phyloP scores from a whole-genome alignment of 2,113 vertebrate genomes.

The Hippocampus zosterae region DNA sequence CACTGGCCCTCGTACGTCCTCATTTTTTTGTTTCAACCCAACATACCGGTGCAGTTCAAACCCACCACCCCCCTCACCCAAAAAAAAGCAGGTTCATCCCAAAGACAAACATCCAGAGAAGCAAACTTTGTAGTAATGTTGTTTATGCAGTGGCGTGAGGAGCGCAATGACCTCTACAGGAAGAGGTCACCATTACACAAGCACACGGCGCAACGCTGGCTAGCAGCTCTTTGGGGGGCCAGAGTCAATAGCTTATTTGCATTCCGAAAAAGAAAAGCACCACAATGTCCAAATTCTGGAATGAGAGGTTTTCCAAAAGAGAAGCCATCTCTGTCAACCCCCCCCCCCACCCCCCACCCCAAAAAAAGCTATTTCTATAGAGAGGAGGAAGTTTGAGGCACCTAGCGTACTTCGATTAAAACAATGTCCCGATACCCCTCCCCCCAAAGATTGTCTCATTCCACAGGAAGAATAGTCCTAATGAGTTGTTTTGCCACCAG shows the following conservation, averaged over 20 bases:
- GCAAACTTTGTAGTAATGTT: not conserved
- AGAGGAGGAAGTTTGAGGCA: not conserved
- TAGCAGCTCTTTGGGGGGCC: not conserved
- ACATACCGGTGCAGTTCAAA: not conserved
- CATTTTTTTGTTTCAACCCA: not conserved
- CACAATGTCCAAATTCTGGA: not conserved
- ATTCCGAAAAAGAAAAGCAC: not conserved
- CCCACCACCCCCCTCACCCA: no score
- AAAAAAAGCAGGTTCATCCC: not conserved
- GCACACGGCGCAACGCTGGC: not conserved
- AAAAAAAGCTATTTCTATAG: not conserved
- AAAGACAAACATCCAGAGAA: not conserved
- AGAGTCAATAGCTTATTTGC: not conserved
- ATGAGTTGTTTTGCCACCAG: conserved; percentile 1
- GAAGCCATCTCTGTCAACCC: not conserved
- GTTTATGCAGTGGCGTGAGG: not conserved
- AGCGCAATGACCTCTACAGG: no score
- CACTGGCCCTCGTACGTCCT: no score
- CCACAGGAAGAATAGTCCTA: not conserved
- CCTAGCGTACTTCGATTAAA: not conserved
- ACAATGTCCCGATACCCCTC: not conserved
- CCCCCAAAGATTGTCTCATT: not conserved
- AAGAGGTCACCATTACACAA: not conserved
- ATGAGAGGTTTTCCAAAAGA: not conserved
- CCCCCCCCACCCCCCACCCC: no score